Conservation (phyloP, 2,888 invertebrate species). For the Rotaria macrura region DNA sequence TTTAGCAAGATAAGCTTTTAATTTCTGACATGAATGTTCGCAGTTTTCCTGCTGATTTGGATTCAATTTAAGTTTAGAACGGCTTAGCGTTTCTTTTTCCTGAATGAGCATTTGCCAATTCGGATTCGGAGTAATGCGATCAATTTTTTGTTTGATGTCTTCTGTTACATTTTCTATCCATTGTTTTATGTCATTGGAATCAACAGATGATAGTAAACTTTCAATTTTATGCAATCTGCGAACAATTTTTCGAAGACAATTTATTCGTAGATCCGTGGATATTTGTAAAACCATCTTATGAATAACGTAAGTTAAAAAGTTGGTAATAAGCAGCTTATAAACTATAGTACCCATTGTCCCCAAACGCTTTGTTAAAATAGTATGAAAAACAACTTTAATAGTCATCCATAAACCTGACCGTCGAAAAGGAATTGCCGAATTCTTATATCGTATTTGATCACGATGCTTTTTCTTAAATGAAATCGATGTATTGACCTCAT, state of each 20-base stretch:
- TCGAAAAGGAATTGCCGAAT: too few relatives aligned
- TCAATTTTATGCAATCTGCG: neutral
- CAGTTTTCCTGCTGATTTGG: neutral
- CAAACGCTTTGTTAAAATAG: too few relatives aligned
- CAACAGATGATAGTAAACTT: neutral
- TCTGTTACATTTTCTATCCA: neutral
- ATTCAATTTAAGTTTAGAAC: neutral
- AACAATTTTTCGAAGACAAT: neutral
- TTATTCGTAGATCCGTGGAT: neutral
- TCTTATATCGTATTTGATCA: too few relatives aligned
- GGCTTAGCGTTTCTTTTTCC: neutral
- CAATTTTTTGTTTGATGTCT: neutral
- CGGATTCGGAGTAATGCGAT: neutral
- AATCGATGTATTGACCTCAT: too few relatives aligned
- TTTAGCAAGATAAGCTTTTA: neutral
- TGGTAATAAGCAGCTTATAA: too few relatives aligned
- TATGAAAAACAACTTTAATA: too few relatives aligned
- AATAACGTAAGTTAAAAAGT: neutral
- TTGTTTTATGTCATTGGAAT: neutral
- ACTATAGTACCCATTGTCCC: too few relatives aligned
- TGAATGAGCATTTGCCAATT: neutral
- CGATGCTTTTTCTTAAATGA: too few relatives aligned
- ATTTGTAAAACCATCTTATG: neutral
- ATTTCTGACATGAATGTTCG: neutral
- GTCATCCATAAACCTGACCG: too few relatives aligned